These are phyloP conservation scores for Drosophila kanekoi DNA, from an alignment of 2,888 invertebrate species.

Conservation along the genomic window DNA sequence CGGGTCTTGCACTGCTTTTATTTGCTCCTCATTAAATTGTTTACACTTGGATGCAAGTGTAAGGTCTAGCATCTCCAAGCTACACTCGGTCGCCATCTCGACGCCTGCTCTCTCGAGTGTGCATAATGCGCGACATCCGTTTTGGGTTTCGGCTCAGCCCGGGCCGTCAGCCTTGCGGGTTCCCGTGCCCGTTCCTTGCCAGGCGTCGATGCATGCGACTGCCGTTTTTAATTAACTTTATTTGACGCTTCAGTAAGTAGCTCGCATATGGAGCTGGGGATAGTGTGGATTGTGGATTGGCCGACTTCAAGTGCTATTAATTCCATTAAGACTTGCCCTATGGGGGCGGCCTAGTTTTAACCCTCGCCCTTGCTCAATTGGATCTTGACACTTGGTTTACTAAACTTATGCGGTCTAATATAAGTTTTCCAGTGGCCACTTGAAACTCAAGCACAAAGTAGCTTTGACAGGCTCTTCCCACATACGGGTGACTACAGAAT, in stretches of 20 bases:
- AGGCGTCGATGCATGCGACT: conserved; percentile 34
- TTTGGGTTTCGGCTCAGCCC: conserved; percentile 39
- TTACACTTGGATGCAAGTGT: conserved; percentile 80
- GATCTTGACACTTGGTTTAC: conserved; percentile 36
- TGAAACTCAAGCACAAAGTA: conserved; percentile 1
- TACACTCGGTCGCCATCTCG: conserved; percentile 25
- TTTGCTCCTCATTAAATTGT: conserved; percentile 72
- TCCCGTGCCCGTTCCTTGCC: conserved; percentile 12
- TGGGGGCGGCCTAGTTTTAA: conserved; percentile 38
- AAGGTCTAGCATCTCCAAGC: conserved; percentile 41
- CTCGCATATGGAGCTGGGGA: conserved; percentile 36
- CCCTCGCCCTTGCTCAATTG: conserved; percentile 43
- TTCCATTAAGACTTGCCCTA: conserved; percentile 55
- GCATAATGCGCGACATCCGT: conserved; percentile 83
- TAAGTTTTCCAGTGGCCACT: conserved; percentile 47
- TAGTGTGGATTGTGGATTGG: conserved; percentile 38
- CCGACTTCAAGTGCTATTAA: conserved; percentile 53
- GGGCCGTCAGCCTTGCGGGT: not conserved
- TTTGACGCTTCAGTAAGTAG: conserved; percentile 82
- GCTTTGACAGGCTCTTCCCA: not conserved
- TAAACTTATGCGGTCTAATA: conserved; percentile 7
- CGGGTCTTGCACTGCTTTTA: conserved; percentile 66
- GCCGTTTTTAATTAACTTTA: conserved; percentile 83
- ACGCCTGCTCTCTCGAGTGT: conserved; percentile 71
- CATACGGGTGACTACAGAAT: not conserved